Evolutionary conservation across 2,113 vertebrate genomes (phyloP).

Genomic region (Limanda limanda): DNA sequence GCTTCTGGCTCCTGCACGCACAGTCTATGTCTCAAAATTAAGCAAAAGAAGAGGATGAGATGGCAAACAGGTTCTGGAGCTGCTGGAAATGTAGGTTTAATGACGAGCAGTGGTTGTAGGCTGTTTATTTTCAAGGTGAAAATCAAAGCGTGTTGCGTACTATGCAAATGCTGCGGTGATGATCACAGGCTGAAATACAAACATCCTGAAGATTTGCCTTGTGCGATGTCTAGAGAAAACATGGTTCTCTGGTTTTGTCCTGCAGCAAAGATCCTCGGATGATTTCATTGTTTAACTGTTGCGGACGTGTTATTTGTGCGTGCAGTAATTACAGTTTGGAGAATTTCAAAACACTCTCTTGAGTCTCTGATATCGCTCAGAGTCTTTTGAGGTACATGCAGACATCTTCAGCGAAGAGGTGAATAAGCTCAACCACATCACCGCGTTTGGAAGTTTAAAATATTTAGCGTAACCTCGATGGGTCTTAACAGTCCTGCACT

Average conservation of each 20-base stretch:
- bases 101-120: neutral
- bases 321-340: neutral
- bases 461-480: conserved; percentile 27
- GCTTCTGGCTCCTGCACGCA: too few species aligned
- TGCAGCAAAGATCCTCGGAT: too few species aligned
- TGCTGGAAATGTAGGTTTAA: neutral
- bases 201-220: neutral
- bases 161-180: conserved; percentile 4
- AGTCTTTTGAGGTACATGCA: neutral
- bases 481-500: conserved; percentile 30
- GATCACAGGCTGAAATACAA: conserved; percentile 3
- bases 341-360: neutral
- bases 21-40: neutral
- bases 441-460: conserved; percentile 40
- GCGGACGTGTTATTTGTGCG: neutral
- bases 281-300: conserved; percentile 4
- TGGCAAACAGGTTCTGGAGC: conserved; percentile 9
- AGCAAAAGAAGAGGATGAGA: conserved; percentile 10
- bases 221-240: neutral
- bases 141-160: neutral
- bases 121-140: neutral
- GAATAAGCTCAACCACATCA: conserved; percentile 1
- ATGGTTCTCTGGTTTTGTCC: too few species aligned
- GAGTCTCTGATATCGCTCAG: too few species aligned
- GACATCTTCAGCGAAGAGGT: neutral